phyloP scores from a whole-genome alignment of 1,140 invertebrate species.

The Samia ricini region DNA sequence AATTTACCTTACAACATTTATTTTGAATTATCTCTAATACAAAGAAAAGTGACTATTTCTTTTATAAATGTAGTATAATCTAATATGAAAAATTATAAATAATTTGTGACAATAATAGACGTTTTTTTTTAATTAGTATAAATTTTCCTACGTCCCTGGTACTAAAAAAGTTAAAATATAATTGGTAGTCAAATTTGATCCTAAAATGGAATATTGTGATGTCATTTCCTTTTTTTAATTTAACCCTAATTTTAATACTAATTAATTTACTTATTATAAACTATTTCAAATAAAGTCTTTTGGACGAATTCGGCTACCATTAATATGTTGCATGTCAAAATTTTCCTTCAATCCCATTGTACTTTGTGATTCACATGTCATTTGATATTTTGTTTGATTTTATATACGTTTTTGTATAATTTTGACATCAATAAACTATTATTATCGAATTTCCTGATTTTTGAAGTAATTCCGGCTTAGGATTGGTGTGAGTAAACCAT shows the following conservation, averaged over 20 bases:
- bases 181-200: constrained; percentile 67
- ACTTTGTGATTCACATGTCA: background rate
- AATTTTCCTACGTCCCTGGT: background rate
- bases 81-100: too few species aligned
- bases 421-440: background rate
- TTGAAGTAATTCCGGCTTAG: too few species aligned
- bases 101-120: background rate
- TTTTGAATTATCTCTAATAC: too few species aligned
- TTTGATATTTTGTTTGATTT: background rate
- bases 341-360: constrained; percentile 8
- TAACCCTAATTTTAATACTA: constrained; percentile 18
- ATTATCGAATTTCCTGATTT: background rate
- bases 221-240: background rate
- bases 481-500: too few species aligned
- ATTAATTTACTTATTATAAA: constrained; percentile 13
- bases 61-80: too few species aligned
- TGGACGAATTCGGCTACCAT: constrained; percentile 72
- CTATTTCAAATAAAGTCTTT: constrained; percentile 62
- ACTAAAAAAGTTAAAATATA: constrained; percentile 22
- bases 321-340: constrained; percentile 32
- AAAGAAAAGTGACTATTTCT: too few species aligned
- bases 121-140: background rate
- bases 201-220: constrained; percentile 11
- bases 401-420: background rate
- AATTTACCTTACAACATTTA: too few species aligned